A percentile compares a stretch with the other conserved stretches of the same genome.
Evolutionary conservation across 2,888 invertebrate genomes (phyloP).

Genomic region (Pherbina coryleti): DNA sequence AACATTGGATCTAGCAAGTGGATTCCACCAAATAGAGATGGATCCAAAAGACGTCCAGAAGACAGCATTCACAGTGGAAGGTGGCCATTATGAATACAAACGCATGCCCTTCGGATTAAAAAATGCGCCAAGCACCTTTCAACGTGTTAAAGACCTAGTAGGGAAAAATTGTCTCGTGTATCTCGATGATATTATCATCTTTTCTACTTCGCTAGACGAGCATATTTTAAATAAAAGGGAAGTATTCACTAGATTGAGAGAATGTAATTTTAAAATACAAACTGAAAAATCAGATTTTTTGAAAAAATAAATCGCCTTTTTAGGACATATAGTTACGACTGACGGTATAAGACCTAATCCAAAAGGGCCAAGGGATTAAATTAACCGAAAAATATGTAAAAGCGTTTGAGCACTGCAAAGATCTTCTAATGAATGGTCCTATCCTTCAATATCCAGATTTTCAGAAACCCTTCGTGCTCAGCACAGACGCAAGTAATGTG

Average conservation of each 20-base stretch:
- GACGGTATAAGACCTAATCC: background rate
- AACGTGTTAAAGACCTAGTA: no score
- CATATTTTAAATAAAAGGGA: constrained; percentile 23
- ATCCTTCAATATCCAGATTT: no score
- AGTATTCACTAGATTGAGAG: constrained; percentile 21
- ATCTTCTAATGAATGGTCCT: constrained; percentile 22
- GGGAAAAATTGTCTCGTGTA: no score
- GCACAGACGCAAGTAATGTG: no score
- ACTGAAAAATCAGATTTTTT: no score
- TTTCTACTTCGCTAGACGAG: constrained; percentile 35
- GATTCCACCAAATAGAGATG: constrained; percentile 60
- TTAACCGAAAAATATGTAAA: background rate
- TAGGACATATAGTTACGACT: no score
- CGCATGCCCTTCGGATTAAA: no score
- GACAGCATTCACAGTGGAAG: constrained; percentile 48
- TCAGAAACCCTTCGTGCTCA: no score
- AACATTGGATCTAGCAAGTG: no score
- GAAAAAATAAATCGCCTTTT: no score
- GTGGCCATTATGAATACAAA: constrained; percentile 49
- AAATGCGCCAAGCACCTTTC: no score
- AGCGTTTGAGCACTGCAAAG: constrained; percentile 41
- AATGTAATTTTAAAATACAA: constrained; percentile 38
- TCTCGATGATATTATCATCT: constrained; percentile 36
- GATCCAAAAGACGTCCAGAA: constrained; percentile 45
- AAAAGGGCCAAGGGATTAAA: constrained; percentile 15